Percentiles rank a stretch among this genome's conserved stretches.
phyloP scores from a whole-genome alignment of 2,888 invertebrate genomes.

The Unio delphinus region DNA sequence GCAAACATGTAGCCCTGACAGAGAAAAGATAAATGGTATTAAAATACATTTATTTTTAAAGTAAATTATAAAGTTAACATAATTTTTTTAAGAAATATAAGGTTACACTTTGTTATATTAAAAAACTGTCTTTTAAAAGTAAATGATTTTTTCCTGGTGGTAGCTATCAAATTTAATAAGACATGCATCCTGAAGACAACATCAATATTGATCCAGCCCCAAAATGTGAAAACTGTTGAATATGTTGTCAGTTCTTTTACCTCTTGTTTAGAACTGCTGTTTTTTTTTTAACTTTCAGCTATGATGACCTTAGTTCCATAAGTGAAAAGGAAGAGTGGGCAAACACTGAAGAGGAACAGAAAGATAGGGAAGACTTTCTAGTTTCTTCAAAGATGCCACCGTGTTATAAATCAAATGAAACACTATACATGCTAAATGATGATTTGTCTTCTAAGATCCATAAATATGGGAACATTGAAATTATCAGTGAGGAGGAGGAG shows the following conservation, averaged over 20 bases:
- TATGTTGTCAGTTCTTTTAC: background rate
- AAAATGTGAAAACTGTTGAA: background rate
- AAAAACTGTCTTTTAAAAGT: too few relatives aligned
- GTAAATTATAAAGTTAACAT: too few relatives aligned
- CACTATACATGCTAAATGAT: slow-evolving; percentile 18
- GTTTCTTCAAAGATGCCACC: slow-evolving; percentile 3
- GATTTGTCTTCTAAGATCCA: slow-evolving; percentile 1
- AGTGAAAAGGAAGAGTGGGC: slow-evolving; percentile 15
- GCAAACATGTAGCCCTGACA: too few relatives aligned
- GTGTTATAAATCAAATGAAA: slow-evolving; percentile 11
- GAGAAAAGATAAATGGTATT: too few relatives aligned
- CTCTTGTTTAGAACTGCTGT: background rate
- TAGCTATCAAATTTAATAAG: too few relatives aligned
- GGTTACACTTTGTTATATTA: too few relatives aligned
- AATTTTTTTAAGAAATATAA: too few relatives aligned
- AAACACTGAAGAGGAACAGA: slow-evolving; percentile 10
- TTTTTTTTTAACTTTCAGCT: too few relatives aligned
- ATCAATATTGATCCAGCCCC: too few relatives aligned
- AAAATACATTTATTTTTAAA: too few relatives aligned
- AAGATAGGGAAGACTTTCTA: slow-evolving; percentile 6
- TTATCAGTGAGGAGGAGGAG: background rate
- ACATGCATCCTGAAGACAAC: too few relatives aligned
- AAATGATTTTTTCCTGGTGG: too few relatives aligned
- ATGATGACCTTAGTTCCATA: slow-evolving; percentile 15
- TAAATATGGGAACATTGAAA: slow-evolving; percentile 1